A percentile compares a stretch with the other conserved stretches of the same genome.
Conservation (phyloP, 2,888 invertebrate species). For the Marronus borbonicus region DNA sequence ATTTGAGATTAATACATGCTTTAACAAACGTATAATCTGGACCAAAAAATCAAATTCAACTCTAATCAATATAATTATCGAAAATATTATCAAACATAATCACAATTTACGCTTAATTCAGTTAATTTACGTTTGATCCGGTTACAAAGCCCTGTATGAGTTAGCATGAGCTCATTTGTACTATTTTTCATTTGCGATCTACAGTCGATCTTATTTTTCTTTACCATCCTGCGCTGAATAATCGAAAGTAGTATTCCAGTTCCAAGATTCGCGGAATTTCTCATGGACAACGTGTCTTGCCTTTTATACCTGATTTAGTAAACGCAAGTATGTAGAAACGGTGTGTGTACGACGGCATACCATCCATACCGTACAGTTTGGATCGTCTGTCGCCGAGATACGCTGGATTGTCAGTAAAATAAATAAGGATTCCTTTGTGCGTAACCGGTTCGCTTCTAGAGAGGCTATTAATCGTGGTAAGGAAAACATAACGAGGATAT, state of each 20-base stretch:
- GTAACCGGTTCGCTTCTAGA: background rate
- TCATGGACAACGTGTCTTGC: conserved; percentile 42
- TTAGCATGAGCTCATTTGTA: conserved; percentile 17
- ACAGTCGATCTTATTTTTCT: conserved; percentile 22
- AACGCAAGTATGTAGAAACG: conserved; percentile 20
- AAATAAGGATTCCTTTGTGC: background rate
- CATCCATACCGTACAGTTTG: background rate
- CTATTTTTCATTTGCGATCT: conserved; percentile 7
- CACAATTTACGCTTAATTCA: background rate
- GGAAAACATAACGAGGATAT: background rate
- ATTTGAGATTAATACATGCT: no score
- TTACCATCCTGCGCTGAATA: conserved; percentile 4
- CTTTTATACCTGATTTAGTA: conserved; percentile 31
- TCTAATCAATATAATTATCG: background rate
- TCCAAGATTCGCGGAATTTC: conserved; percentile 43
- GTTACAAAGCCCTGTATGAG: background rate
- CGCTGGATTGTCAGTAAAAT: background rate
- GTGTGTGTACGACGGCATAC: conserved; percentile 18
- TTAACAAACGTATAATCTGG: no score
- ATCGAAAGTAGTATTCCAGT: conserved; percentile 46
- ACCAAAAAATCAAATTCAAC: no score
- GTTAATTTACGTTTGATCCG: background rate
- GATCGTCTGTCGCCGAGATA: background rate
- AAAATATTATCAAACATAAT: background rate
- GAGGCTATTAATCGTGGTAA: conserved; percentile 2